These are phyloP conservation scores for Leucozona laternaria DNA, from an alignment of 2,888 invertebrate genomes.

Conservation along the genomic window DNA sequence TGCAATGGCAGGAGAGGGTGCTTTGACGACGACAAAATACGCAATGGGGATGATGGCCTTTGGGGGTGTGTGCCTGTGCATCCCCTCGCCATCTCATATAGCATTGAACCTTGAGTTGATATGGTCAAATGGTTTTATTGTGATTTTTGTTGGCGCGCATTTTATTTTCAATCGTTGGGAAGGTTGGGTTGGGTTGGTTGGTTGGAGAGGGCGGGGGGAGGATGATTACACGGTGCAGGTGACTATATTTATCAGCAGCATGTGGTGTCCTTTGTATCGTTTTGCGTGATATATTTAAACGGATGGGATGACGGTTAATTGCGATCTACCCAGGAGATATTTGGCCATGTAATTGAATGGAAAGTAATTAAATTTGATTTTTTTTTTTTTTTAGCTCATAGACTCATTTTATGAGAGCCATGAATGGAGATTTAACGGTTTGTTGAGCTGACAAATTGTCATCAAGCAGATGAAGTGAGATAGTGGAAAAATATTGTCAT, in stretches of 20 bases:
- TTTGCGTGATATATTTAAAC: slow-evolving; percentile 52
- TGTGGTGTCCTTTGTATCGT: slow-evolving; percentile 48
- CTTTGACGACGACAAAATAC: slow-evolving; percentile 7
- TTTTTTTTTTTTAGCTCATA: slow-evolving; percentile 29
- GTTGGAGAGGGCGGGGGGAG: neutral
- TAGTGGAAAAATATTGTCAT: neutral
- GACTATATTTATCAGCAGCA: neutral
- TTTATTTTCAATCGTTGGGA: slow-evolving; percentile 59
- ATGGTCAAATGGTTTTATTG: slow-evolving; percentile 70
- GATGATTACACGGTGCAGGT: slow-evolving; percentile 39
- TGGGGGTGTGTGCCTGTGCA: slow-evolving; percentile 4
- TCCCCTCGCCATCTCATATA: neutral
- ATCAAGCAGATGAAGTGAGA: neutral
- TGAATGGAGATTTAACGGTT: slow-evolving; percentile 46
- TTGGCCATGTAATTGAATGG: slow-evolving; percentile 66
- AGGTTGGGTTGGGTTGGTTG: too few relatives aligned
- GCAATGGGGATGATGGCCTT: slow-evolving; percentile 10
- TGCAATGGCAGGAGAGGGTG: slow-evolving; percentile 1
- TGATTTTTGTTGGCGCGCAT: slow-evolving; percentile 71
- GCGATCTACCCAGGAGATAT: slow-evolving; percentile 66
- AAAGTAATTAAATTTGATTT: slow-evolving; percentile 66
- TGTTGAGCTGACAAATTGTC: slow-evolving; percentile 38
- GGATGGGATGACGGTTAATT: slow-evolving; percentile 69
- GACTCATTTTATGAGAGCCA: neutral
- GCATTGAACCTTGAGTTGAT: slow-evolving; percentile 26